Evolutionary conservation across 2,113 vertebrate genomes (phyloP).

Genomic region (Brachyhypopomus gauderio): DNA sequence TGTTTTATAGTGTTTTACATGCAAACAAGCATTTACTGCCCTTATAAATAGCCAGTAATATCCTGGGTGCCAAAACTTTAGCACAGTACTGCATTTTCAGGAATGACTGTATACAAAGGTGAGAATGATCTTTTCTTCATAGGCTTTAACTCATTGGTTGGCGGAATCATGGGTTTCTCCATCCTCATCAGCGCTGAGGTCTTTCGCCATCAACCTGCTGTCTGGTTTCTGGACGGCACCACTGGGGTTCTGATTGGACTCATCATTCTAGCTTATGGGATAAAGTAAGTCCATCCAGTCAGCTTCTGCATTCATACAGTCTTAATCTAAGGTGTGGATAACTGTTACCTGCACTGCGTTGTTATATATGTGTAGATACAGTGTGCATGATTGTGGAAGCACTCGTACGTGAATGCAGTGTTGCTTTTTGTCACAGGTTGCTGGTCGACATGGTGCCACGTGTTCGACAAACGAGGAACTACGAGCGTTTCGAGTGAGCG

Average conservation of each 20-base stretch:
- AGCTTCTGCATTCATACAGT: neutral
- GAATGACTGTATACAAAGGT: neutral
- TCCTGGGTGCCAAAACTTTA: no score
- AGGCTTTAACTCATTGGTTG: slow-evolving; percentile 97
- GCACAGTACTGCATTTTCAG: neutral
- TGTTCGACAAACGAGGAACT: slow-evolving; percentile 90
- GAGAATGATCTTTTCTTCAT: slow-evolving; percentile 43
- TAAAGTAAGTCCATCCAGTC: slow-evolving; percentile 83
- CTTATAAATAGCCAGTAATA: no score
- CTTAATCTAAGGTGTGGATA: no score
- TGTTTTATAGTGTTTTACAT: no score
- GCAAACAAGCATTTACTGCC: no score
- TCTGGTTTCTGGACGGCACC: slow-evolving; percentile 95
- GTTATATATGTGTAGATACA: neutral
- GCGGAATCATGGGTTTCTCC: slow-evolving; percentile 95
- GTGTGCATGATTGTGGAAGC: neutral
- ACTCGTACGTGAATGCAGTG: neutral
- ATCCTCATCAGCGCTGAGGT: slow-evolving; percentile 96
- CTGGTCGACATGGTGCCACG: slow-evolving; percentile 92
- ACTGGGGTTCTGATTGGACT: slow-evolving; percentile 92
- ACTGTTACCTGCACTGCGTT: no score
- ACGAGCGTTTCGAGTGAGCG: slow-evolving; percentile 93
- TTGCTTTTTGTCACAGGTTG: slow-evolving; percentile 75
- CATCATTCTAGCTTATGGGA: slow-evolving; percentile 91
- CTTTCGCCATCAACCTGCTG: slow-evolving; percentile 84